Conservation (phyloP, 2,113 vertebrate genomes). For the Peromyscus maniculatus region DNA sequence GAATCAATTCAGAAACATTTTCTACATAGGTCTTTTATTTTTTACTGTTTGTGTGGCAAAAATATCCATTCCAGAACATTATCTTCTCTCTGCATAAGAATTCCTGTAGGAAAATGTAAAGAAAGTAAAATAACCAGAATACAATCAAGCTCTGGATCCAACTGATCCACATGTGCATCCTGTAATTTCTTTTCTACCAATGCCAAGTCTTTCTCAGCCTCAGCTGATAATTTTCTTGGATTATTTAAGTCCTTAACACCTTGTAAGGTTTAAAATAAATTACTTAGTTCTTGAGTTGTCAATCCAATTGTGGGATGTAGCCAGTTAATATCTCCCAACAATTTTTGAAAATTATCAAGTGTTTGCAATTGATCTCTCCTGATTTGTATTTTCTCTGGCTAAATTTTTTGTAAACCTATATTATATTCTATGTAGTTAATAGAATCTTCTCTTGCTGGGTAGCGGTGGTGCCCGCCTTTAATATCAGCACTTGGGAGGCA, state of each 20-base stretch:
- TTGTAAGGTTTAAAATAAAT: neutral
- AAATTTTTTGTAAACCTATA: neutral
- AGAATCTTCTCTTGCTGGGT: neutral
- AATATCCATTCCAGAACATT: neutral
- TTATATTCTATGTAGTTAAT: neutral
- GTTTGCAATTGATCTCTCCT: neutral
- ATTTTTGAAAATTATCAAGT: neutral
- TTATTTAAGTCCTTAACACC: neutral
- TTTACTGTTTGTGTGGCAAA: neutral
- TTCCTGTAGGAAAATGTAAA: neutral
- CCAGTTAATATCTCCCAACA: neutral
- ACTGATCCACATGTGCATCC: neutral
- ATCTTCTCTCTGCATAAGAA: neutral
- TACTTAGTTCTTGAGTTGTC: neutral
- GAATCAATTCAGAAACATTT: neutral
- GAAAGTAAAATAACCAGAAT: neutral
- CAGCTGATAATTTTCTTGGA: neutral
- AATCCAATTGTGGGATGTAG: neutral
- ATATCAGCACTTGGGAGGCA: too few relatives aligned
- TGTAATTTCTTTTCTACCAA: neutral
- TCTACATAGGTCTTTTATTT: neutral
- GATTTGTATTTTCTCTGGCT: neutral
- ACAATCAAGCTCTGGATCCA: neutral
- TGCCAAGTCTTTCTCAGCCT: neutral
- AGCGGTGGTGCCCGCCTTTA: too few relatives aligned